Base-by-base conservation (phyloP, 2,888 invertebrate species). In the Catocala nupta region DNA sequence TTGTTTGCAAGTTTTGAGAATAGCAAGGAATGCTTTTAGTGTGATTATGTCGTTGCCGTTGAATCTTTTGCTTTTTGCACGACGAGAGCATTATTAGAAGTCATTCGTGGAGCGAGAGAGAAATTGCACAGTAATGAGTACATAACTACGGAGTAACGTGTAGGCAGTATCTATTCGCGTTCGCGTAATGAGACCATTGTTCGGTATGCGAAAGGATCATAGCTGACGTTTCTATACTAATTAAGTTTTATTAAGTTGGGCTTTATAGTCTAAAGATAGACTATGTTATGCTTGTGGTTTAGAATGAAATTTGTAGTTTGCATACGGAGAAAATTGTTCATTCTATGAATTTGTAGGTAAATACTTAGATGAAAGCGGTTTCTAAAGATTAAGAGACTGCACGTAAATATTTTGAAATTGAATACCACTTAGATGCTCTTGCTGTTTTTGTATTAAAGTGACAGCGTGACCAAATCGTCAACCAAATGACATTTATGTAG, bases 31-130 rank as follows among this genome's bases (percentile, higher is more conserved):
- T 87, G 91, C 90, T 91, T 91, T 91, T 90, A 91, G 87, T 85
- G 83, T 87, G 89, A 91, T 91, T 90, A 90, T 90, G 90, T 86
- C 85, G 85, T 89, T 84, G 85, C 86, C 85, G 85, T 89, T 84
- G 85, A 84, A 82, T 85, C 84, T 85, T 76, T 85, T 84, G 85
- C 85, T 83, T 87, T 87, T 81, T 81, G 80, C 82, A 78, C 78
- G 69, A 73, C 69, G 81, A 68, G 78, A 80, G 85, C 83, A 79
- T 85, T 90, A 90, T 88, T 87, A 89, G 85, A 87, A 87, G 84
- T 84, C 85, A 80, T 86, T 86, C 81, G 72, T 73, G 75, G 74
- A 69, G 70, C 68, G 73, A 73, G 77, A 73, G 75, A 82, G 82
- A 82, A 84, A 85, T 83, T 82, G 82, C 81, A 80, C 78, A 71